phyloP scores from a whole-genome alignment of 2,113 vertebrate species.

The Oreotrochilus melanogaster region DNA sequence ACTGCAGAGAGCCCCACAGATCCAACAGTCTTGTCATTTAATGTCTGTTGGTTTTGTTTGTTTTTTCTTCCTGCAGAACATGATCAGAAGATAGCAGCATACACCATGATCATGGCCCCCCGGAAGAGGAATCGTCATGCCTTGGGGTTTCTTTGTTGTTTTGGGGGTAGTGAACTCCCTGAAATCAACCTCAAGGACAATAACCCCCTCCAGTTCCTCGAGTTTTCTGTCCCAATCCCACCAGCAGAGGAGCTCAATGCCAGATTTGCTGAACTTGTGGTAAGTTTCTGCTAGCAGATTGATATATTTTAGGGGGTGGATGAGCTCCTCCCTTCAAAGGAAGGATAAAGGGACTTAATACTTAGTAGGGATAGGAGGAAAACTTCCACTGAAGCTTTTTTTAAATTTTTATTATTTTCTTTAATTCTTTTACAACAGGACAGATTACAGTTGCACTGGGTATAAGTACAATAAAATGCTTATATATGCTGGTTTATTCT shows the following conservation, averaged over 20 bases:
- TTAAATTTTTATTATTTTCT: no score
- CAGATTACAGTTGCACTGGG: not conserved
- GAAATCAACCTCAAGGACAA: constrained; percentile 97
- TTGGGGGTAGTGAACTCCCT: constrained; percentile 88
- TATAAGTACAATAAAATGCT: not conserved
- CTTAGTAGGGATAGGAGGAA: not conserved
- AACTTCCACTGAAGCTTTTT: not conserved
- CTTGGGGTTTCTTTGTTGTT: constrained; percentile 95
- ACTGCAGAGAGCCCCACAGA: not conserved
- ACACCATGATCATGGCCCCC: constrained; percentile 88
- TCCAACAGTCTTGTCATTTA: not conserved
- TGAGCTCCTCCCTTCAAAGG: not conserved
- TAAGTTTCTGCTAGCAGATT: constrained; percentile 77
- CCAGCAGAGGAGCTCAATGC: constrained; percentile 92
- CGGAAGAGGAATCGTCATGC: constrained; percentile 94
- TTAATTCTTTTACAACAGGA: not conserved
- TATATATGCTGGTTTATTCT: not conserved
- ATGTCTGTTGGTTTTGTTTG: not conserved
- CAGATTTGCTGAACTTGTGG: constrained; percentile 95
- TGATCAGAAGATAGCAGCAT: constrained; percentile 88
- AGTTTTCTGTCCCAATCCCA: constrained; percentile 94
- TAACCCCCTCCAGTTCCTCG: constrained; percentile 92
- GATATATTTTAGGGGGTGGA: not conserved
- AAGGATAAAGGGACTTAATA: not conserved
- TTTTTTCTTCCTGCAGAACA: constrained; percentile 77